phyloP scores from a whole-genome alignment of 2,888 invertebrate species.

The Chymomyza amoena region DNA sequence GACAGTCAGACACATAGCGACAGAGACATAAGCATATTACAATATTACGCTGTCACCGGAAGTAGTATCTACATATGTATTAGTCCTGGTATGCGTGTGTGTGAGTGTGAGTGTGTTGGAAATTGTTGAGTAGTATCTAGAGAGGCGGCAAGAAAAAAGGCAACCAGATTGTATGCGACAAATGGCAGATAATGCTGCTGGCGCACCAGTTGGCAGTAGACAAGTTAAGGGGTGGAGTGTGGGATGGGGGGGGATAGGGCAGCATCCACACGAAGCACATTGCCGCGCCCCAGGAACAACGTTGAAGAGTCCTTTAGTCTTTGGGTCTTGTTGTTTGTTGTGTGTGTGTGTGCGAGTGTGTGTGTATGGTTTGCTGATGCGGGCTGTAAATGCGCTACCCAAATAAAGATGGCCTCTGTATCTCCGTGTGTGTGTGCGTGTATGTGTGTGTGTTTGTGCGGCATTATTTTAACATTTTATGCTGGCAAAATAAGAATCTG shows the following conservation, averaged over 20 bases:
- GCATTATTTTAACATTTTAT: constrained; percentile 74
- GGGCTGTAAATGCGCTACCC: constrained; percentile 40
- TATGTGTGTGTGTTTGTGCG: constrained; percentile 30
- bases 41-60: constrained; percentile 75
- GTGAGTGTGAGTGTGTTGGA: not conserved
- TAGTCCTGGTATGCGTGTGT: not conserved
- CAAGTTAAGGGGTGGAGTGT: not conserved
- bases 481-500: constrained; percentile 73
- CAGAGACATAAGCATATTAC: constrained; percentile 74
- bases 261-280: not conserved
- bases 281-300: not conserved
- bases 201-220: constrained; percentile 14
- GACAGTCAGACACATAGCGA: constrained; percentile 33
- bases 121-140: constrained; percentile 24
- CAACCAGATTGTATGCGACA: constrained; percentile 73
- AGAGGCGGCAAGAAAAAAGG: constrained; percentile 43
- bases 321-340: constrained; percentile 1
- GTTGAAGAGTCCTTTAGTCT: not conserved
- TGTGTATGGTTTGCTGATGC: constrained; percentile 36
- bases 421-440: constrained; percentile 42
- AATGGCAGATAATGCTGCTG: constrained; percentile 72
- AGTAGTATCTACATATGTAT: constrained; percentile 30
- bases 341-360: constrained; percentile 2
- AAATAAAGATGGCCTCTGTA: constrained; percentile 59
- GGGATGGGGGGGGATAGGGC: constrained; percentile 38